Evolutionary conservation across 2,888 invertebrate genomes (phyloP), one percentile per base, ranked within the genome.

Genomic region (Halocaridina rubra): DNA sequence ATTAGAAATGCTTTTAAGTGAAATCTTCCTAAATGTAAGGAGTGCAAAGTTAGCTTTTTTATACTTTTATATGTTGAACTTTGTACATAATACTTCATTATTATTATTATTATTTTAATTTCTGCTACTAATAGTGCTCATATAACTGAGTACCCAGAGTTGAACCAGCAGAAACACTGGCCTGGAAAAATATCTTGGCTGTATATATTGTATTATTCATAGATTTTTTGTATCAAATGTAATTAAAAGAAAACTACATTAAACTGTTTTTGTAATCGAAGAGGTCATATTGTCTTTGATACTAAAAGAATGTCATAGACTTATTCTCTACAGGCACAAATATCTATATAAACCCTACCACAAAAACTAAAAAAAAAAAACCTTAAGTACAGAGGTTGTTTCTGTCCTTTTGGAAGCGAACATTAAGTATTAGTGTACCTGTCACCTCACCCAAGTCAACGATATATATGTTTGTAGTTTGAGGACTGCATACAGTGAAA

Each of bases 191-290:
- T 53, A 53, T 82, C 82, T 82, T 77, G 82, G 82, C 82, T 82
- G 82, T 82, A 82, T 77, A 82, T 82, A 82, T 82, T 82, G 82
- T 82, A 82, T 82, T 82, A 82, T 82, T 82, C 82, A 82, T 82
- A 82, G 77, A 82, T 69, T 82, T 82, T 82, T 82, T 82, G 82
- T 82, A 82, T 82, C 76, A 82, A 82, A 82, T 77, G 82, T 82
- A 82, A 76, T 82, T 76, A 82, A 82, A 82, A 77, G 32, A 39
- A 29, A 67, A 82, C n/a, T n/a, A n/a, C n/a, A n/a, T n/a, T n/a
- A n/a, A n/a, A n/a, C n/a, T n/a, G n/a, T n/a, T n/a, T n/a, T n/a
- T n/a, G n/a, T n/a, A n/a, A n/a, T n/a, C n/a, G n/a, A n/a, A n/a
- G n/a, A n/a, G n/a, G n/a, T n/a, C n/a, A n/a, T n/a, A n/a, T n/a